Conservation (phyloP, 2,797 vertebrate species). For the Petrocephalus schoutedeni region DNA sequence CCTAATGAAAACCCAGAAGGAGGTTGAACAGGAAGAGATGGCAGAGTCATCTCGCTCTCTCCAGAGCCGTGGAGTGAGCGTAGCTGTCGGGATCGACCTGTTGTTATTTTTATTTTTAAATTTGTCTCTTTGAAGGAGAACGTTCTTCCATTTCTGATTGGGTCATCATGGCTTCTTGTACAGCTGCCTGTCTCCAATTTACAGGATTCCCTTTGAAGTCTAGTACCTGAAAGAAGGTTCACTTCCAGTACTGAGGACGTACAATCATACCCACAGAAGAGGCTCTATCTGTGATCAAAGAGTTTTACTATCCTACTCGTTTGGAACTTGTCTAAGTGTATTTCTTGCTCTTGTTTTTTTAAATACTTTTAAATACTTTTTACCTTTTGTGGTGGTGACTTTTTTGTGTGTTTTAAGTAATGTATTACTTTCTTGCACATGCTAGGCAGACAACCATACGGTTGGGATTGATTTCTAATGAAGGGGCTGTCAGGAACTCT, state of each 20-base stretch:
- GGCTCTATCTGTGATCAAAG: not conserved
- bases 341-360: not conserved
- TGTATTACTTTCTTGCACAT: not conserved
- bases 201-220: not conserved
- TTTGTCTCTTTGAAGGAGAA: not conserved
- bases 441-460: not conserved
- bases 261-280: not conserved
- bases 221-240: not conserved
- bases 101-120: not conserved
- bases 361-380: not conserved
- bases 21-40: not conserved
- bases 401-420: not conserved
- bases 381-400: not conserved
- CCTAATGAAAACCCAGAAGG: not conserved
- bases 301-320: not conserved
- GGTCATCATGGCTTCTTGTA: not conserved
- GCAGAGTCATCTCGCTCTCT: not conserved
- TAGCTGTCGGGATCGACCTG: not conserved
- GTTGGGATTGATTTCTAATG: not conserved
- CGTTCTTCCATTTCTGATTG: not conserved
- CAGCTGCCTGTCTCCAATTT: not conserved
- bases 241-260: not conserved
- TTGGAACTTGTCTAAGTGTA: not conserved
- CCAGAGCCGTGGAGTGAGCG: not conserved
- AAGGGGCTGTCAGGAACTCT: not conserved